Evolutionary conservation across 1,140 invertebrate genomes (phyloP).

Genomic region (Conus betulinus): DNA sequence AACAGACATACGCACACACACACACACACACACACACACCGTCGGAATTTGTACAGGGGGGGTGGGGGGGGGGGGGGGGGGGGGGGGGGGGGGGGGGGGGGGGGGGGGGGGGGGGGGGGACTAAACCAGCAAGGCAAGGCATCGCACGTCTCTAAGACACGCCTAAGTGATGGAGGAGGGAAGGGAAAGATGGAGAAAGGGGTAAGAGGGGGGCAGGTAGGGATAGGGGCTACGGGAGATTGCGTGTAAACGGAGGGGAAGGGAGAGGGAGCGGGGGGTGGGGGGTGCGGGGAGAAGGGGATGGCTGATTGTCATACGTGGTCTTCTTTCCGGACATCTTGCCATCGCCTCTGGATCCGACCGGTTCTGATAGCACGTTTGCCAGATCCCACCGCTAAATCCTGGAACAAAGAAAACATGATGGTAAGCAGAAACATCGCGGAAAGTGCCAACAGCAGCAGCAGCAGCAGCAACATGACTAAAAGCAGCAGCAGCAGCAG

Average conservation of each 20-base stretch:
- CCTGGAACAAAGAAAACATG: constrained; percentile 38
- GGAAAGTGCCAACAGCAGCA: no score
- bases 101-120: no score
- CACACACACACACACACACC: no score
- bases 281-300: not conserved
- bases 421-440: no score
- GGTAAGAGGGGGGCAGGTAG: not conserved
- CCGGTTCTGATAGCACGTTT: constrained; percentile 53
- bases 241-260: not conserved
- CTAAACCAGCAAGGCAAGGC: no score
- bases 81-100: no score
- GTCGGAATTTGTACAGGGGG: no score
- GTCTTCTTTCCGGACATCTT: constrained; percentile 54
- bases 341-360: constrained; percentile 42
- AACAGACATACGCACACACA: no score
- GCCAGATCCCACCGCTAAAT: constrained; percentile 61
- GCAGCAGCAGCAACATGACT: no score
- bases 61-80: no score
- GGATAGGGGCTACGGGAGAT: not conserved
- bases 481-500: no score
- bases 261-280: not conserved
- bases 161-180: not conserved
- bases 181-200: not conserved
- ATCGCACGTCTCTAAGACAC: no score
- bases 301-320: constrained; percentile 45